Percentiles rank a stretch among this genome's conserved stretches.
phyloP scores from a whole-genome alignment of 2,113 vertebrate species.

The Charadrius vociferus region DNA sequence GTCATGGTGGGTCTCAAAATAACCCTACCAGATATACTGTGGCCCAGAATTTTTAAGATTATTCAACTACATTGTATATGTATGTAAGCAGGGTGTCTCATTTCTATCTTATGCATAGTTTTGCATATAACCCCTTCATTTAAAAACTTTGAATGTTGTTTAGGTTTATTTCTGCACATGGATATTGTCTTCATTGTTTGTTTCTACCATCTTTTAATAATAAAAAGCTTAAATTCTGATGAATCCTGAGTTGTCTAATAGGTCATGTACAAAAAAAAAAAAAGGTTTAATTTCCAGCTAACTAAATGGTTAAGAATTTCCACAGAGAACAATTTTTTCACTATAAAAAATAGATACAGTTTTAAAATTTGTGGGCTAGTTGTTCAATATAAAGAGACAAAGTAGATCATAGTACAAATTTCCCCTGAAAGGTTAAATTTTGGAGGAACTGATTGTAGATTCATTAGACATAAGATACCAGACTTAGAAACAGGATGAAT shows the following conservation, averaged over 20 bases:
- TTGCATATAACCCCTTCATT: background rate
- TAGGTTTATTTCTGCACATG: background rate
- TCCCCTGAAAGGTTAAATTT: background rate
- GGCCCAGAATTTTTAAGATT: background rate
- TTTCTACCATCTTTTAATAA: background rate
- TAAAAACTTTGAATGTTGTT: background rate
- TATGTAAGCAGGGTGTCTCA: background rate
- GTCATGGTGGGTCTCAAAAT: background rate
- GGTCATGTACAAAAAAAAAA: background rate
- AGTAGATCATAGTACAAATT: background rate
- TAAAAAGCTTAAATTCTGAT: background rate
- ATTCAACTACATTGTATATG: background rate
- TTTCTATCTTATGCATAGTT: background rate
- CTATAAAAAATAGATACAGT: background rate
- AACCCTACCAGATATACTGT: background rate
- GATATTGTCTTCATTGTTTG: background rate
- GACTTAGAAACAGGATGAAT: background rate
- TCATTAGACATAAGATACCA: background rate
- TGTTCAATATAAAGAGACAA: background rate
- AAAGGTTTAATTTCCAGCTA: background rate
- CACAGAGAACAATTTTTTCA: background rate
- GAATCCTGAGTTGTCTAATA: background rate
- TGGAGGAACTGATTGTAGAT: background rate
- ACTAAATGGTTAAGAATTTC: background rate
- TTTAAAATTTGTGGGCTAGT: background rate